Base-by-base conservation (phyloP, 2,113 vertebrate genomes). In the Vanacampus margaritifer region DNA sequence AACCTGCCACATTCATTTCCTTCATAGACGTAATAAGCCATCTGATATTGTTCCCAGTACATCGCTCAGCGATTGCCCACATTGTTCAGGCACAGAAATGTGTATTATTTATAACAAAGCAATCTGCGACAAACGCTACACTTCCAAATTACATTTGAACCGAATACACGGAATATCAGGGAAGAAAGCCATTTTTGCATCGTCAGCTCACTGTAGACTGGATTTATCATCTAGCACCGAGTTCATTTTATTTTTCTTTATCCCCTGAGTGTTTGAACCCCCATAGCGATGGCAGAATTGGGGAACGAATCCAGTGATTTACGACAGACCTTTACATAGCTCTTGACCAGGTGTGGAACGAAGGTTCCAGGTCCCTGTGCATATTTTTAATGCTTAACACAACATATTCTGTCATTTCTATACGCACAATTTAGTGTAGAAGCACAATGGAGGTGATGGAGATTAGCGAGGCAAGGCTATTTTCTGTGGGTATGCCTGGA, bases 161-260 rank as follows among this genome's bases (percentile, higher is more conserved):
- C 5, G 6, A 9, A 6, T 36, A 59, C 19, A 3, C 9, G 13
- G 39, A 62, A 24, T 11, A 24, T 41, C 45, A 36, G 17, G 12
- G 6, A 51, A 19, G 46, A 23, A 51, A 65, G 6, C 45, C 28
- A 19, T 50, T 48, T 64, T 60, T 65, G 45, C 54, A 64, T 28
- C 53, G 58, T 60, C 46, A 16, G 45, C 64, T 58, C 24, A n/a
- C 28, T 5, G 28, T 13, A 32, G 63, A 65, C 16, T 50, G 43
- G 71, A 9, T 72, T 68, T 56, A 75, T 62, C 36, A 56, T 60
- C 43, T 51, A 17, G 36, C 41, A 68, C 28, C 19, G 17, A 28
- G 65, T 68, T 68, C 59, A 56, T 61, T 35, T 65, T 36, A 51
- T 4, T 65, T 35, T 45, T 56, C 62, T 56, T 50, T 35, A 65